Conservation (phyloP, 2,113 vertebrate genomes). For the Bos javanicus region DNA sequence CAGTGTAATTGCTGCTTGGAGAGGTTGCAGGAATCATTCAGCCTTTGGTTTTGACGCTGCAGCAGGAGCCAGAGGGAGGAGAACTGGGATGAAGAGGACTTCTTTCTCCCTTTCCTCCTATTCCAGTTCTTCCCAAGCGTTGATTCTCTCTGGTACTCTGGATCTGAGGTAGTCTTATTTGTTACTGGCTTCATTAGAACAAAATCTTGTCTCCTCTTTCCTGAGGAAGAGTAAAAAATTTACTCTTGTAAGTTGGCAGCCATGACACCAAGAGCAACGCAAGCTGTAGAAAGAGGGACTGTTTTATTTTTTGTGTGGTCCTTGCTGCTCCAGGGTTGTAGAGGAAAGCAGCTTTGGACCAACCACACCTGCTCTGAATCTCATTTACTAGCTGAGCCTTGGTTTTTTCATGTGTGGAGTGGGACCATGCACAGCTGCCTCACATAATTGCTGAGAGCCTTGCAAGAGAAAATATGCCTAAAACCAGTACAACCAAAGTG, state of each 20-base stretch:
- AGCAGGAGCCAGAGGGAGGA: background rate
- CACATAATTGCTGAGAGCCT: background rate
- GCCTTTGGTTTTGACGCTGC: background rate
- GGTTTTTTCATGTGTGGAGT: background rate
- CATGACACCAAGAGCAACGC: background rate
- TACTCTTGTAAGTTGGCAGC: background rate
- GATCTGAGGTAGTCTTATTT: background rate
- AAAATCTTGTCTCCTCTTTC: background rate
- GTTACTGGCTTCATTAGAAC: background rate
- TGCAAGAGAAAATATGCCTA: background rate
- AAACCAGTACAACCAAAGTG: background rate
- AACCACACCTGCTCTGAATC: background rate
- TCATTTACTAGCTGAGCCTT: background rate
- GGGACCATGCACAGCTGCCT: background rate
- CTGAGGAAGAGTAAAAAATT: background rate
- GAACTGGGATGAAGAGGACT: accelerated
- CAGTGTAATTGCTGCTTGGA: background rate
- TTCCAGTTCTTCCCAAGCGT: background rate
- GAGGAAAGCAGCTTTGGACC: background rate
- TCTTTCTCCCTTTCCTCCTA: background rate
- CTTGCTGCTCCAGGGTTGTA: background rate
- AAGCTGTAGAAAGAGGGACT: background rate
- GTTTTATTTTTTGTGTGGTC: background rate
- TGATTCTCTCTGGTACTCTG: background rate
- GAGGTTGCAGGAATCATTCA: background rate